Conservation (phyloP, 1,140 invertebrate genomes). For the Argopecten irradians region DNA sequence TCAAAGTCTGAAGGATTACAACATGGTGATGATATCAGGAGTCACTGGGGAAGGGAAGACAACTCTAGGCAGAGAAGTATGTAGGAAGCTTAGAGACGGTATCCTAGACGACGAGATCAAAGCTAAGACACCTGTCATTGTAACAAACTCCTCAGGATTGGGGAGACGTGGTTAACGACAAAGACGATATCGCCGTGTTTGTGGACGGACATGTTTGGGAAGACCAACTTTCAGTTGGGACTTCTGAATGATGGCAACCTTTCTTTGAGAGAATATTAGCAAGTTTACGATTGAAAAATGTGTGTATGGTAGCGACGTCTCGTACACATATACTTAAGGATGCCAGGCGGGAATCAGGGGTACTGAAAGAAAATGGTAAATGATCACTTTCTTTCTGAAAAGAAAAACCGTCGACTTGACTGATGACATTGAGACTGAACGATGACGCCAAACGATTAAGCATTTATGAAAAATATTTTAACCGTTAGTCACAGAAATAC, state of each 20-base stretch:
- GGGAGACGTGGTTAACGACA: too few species aligned
- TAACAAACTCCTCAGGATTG: too few species aligned
- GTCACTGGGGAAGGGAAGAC: too few species aligned
- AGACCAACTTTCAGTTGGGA: background rate
- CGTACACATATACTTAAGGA: background rate
- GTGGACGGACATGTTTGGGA: background rate
- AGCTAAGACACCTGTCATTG: too few species aligned
- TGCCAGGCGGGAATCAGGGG: background rate
- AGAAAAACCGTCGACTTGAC: background rate
- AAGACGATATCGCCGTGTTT: too few species aligned
- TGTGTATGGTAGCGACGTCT: background rate
- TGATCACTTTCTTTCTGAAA: background rate
- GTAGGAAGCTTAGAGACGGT: too few species aligned
- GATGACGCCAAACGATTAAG: background rate
- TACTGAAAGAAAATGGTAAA: background rate
- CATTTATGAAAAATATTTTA: background rate
- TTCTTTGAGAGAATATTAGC: background rate
- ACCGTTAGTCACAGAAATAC: background rate
- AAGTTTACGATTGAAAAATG: background rate
- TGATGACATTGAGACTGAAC: background rate
- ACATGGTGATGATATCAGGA: too few species aligned
- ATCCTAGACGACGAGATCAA: too few species aligned
- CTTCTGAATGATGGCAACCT: background rate
- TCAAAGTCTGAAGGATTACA: too few species aligned
- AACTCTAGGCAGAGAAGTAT: too few species aligned